Evolutionary conservation across 2,797 vertebrate genomes (phyloP), one percentile per base, ranked within the genome.

Genomic region (Falco berigora): DNA sequence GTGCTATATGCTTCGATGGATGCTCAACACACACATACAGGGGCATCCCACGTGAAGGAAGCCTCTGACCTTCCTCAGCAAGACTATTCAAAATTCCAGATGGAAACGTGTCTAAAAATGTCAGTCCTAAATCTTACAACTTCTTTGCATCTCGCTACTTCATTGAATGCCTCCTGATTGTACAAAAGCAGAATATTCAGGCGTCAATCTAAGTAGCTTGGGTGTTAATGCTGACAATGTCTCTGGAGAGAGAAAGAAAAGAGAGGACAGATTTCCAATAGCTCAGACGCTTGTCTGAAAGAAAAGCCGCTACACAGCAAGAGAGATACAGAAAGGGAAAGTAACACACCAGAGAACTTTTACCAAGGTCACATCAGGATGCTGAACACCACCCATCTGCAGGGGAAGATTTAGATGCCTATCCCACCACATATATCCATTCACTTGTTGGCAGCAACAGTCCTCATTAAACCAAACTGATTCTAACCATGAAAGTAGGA

Each of bases 191-290:
- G 87, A 93, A 92, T 74, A 91, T 87, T 92, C 92, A 96, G 87
- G 50, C 15, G 2, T 89, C 91, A 86, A 82, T 80, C 59, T 36
- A 52, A 83, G 91, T 10, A 79, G 91, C 80, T 53, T 55, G 96
- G 95, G 88, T 91, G 92, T 93, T 91, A 94, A 93, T 3, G 20
- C 94, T 92, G 95, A 96, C 92, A 86, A 46, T 44, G 75, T 83
- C 93, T 95, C 91, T 25, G 75, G 64, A 93, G 89, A 79, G 46
- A 69, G 73, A 76, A 90, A 87, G 91, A 82, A 86, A 94, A 94
- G 95, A 87, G 81, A 90, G 87, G 95, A 95, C 95, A 94, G 96
- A 96, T 96, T 97, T 94, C 96, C 92, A 94, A 90, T 75, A 89
- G 87, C 89, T 96, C 85, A 50, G 89, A 80, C 2, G 6, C 82